Evolutionary conservation across 2,113 vertebrate genomes (phyloP).

Genomic region (Nannospalax galili): DNA sequence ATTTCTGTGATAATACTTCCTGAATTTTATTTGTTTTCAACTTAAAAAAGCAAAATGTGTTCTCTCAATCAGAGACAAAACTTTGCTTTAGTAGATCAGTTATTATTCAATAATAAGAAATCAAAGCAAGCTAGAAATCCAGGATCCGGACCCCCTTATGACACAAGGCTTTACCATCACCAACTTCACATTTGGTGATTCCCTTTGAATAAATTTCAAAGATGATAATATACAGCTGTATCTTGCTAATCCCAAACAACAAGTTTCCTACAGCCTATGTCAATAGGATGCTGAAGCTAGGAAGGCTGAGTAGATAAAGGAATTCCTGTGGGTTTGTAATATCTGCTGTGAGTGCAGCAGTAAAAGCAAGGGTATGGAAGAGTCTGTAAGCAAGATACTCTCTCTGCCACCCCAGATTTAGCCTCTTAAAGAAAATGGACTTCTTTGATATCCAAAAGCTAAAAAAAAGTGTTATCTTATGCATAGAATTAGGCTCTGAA

Average conservation of each 20-base stretch:
- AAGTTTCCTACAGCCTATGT: neutral
- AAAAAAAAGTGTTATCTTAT: neutral
- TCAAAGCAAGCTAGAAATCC: neutral
- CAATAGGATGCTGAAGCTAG: neutral
- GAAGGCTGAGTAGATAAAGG: neutral
- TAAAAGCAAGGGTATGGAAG: rapidly evolving
- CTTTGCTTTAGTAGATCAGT: constrained; percentile 26
- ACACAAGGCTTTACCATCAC: neutral
- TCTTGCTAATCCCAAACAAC: neutral
- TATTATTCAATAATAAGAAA: neutral
- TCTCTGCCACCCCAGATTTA: neutral
- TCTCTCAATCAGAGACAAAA: neutral
- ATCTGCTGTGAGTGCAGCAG: neutral
- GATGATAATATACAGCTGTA: neutral
- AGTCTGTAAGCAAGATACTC: neutral
- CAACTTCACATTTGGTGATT: neutral
- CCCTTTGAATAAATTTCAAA: neutral
- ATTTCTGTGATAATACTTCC: neutral
- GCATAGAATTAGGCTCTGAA: neutral
- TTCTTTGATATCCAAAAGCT: neutral
- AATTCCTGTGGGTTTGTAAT: neutral
- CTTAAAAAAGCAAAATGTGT: constrained; percentile 7
- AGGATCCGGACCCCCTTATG: neutral
- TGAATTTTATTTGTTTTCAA: constrained; percentile 22
- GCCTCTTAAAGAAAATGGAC: neutral